Conservation (phyloP, 1,140 invertebrate genomes). For the Chironomus tepperi region DNA sequence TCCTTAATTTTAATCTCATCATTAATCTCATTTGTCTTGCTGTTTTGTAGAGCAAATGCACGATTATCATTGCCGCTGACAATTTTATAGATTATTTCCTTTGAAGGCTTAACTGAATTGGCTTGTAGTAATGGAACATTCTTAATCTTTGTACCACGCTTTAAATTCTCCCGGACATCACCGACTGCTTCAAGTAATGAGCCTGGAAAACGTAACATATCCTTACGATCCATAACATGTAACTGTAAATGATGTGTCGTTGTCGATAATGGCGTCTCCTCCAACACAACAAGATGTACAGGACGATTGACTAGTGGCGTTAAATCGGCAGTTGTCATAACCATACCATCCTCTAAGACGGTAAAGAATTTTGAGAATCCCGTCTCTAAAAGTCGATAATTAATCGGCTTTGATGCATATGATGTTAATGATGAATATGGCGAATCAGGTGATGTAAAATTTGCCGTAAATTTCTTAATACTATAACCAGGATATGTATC, state of each 20-base stretch:
- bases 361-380: constrained; percentile 76
- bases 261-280: constrained; percentile 67
- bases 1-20: constrained; percentile 51
- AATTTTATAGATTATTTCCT: constrained; percentile 67
- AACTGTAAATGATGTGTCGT: constrained; percentile 70
- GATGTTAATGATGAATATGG: constrained; percentile 27
- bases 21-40: constrained; percentile 43
- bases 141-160: constrained; percentile 55
- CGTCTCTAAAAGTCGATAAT: constrained; percentile 47
- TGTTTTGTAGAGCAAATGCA: constrained; percentile 59
- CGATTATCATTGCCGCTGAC: constrained; percentile 59
- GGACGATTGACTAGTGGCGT: constrained; percentile 68
- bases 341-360: constrained; percentile 74
- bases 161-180: constrained; percentile 66
- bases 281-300: constrained; percentile 68
- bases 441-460: constrained; percentile 29
- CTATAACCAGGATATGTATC: constrained; percentile 78
- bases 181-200: constrained; percentile 48
- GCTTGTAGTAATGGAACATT: constrained; percentile 57
- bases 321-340: constrained; percentile 82
- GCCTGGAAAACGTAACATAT: constrained; percentile 67
- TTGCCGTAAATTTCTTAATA: constrained; percentile 58
- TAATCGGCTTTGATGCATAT: constrained; percentile 31
- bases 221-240: constrained; percentile 68
- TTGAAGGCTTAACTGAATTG: constrained; percentile 43